Conservation (phyloP, 2,797 vertebrate species). For the Sciaenops ocellatus region DNA sequence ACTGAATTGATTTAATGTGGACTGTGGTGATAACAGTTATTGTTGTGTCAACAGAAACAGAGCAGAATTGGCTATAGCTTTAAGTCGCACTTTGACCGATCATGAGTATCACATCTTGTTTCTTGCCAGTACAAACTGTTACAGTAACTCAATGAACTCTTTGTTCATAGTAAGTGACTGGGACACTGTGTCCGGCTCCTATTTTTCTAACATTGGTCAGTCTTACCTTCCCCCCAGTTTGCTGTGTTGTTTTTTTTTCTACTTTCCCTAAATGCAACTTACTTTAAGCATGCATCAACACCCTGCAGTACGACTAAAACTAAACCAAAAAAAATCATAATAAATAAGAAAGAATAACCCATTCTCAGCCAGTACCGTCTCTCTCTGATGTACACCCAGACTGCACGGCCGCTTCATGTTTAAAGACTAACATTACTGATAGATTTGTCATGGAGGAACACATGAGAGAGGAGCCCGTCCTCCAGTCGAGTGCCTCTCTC, state of each 20-base stretch:
- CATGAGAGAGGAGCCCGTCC: constrained; percentile 82
- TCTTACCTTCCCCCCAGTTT: constrained; percentile 82
- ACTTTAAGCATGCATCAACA: constrained; percentile 99
- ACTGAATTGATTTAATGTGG: neutral
- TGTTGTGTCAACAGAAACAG: neutral
- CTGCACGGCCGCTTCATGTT: constrained; percentile 91
- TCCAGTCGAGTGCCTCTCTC: constrained; percentile 87
- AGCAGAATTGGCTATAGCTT: constrained; percentile 10
- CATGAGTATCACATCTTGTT: constrained; percentile 29
- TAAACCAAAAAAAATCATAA: constrained; percentile 74
- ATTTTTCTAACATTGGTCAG: constrained; percentile 66
- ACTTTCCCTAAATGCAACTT: constrained; percentile 99
- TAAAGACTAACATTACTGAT: constrained; percentile 85
- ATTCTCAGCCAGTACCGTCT: constrained; percentile 91
- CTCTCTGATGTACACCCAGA: constrained; percentile 95
- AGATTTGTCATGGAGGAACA: constrained; percentile 79
- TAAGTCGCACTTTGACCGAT: constrained; percentile 23
- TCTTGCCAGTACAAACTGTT: constrained; percentile 30
- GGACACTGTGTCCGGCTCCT: constrained; percentile 71
- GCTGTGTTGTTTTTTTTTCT: constrained; percentile 89
- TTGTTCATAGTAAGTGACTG: constrained; percentile 58
- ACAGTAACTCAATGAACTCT: neutral
- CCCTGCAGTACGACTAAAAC: constrained; percentile 85
- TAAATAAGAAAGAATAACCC: constrained; percentile 74
- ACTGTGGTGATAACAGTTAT: neutral